These are phyloP conservation scores for Drosophila tripunctata DNA, from an alignment of 2,888 invertebrate species.

Conservation along the genomic window DNA sequence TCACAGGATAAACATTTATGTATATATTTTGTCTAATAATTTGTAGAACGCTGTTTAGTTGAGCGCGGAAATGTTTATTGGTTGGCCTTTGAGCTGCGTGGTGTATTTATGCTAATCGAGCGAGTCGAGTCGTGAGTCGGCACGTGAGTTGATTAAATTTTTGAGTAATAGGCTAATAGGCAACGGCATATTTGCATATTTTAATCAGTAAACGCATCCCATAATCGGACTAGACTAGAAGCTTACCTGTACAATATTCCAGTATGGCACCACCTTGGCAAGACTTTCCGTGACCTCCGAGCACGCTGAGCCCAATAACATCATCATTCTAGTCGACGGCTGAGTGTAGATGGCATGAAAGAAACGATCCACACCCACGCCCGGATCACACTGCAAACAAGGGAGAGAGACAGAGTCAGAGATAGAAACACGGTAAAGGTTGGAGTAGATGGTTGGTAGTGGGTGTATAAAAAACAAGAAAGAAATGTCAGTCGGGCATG, in stretches of 20 bases:
- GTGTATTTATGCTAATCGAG: constrained; percentile 74
- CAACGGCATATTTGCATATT: constrained; percentile 63
- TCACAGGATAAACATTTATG: neutral
- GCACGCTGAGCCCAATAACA: constrained; percentile 94
- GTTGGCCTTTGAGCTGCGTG: constrained; percentile 56
- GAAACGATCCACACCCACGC: constrained; percentile 95
- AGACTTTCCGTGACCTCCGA: constrained; percentile 96
- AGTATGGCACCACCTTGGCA: constrained; percentile 95
- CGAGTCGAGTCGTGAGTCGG: constrained; percentile 44
- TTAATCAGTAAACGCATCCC: constrained; percentile 56
- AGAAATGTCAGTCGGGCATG: no score
- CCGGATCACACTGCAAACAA: constrained; percentile 92
- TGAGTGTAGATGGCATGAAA: constrained; percentile 95
- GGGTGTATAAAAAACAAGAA: no score
- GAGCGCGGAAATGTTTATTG: constrained; percentile 72
- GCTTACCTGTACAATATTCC: constrained; percentile 94
- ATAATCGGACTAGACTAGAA: neutral
- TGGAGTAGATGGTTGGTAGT: no score
- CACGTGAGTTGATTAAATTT: constrained; percentile 79
- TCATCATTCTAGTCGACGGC: constrained; percentile 89
- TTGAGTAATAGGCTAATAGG: constrained; percentile 64
- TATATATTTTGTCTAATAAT: constrained; percentile 43
- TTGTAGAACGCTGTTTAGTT: constrained; percentile 55
- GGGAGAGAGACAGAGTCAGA: neutral
- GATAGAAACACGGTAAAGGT: no score